phyloP scores from a whole-genome alignment of 1,140 invertebrate species.

The Drosophila takahashii region DNA sequence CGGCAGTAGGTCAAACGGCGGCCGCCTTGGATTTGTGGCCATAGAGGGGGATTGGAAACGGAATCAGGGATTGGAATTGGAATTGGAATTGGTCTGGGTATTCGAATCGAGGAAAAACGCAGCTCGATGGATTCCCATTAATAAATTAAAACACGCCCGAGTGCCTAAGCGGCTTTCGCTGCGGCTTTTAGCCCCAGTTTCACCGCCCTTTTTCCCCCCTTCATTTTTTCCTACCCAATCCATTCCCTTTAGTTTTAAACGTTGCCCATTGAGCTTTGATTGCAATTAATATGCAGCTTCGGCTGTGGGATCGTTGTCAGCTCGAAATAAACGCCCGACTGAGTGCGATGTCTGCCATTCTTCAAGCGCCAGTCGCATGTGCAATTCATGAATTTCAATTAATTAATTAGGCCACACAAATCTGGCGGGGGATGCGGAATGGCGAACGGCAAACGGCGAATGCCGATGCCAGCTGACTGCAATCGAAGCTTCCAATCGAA shows the following conservation, averaged over 20 bases:
- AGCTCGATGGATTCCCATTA: conserved; percentile 75
- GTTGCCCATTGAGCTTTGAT: conserved; percentile 74
- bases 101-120: conserved; percentile 13
- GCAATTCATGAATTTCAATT: conserved; percentile 83
- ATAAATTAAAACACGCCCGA: conserved; percentile 77
- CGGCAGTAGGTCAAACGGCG: conserved; percentile 64
- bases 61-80: background rate
- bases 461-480: conserved; percentile 4
- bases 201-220: background rate
- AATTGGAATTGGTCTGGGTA: background rate
- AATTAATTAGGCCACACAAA: conserved; percentile 80
- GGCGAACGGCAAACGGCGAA: background rate
- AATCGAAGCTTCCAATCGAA: conserved; percentile 71
- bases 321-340: conserved; percentile 52
- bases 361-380: conserved; percentile 73
- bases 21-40: conserved; percentile 37
- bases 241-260: conserved; percentile 63
- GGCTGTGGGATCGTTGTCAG: conserved; percentile 45
- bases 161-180: conserved; percentile 70
- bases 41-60: background rate
- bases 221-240: conserved; percentile 15
- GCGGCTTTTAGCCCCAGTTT: conserved; percentile 37
- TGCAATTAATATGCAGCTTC: conserved; percentile 74
- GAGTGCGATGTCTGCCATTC: conserved; percentile 44
- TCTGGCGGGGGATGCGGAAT: conserved; percentile 29